Evolutionary conservation across 2,797 vertebrate species (phyloP).

Genomic region (Rousettus madagascariensis): DNA sequence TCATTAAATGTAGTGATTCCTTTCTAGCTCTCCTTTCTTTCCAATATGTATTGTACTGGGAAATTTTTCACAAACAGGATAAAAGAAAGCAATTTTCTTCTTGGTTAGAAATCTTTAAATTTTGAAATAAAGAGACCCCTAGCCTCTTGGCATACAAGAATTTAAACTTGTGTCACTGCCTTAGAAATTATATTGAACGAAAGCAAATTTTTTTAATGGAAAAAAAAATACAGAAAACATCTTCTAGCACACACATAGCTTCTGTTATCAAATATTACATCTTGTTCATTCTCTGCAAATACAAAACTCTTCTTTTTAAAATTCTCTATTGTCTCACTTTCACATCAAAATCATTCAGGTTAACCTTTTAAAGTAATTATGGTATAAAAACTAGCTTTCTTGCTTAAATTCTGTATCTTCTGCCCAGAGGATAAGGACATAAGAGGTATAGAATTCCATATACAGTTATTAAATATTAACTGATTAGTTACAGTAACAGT

Average conservation of each 20-base stretch:
- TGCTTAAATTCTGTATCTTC: not conserved
- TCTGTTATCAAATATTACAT: conserved; percentile 14
- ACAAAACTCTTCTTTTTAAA: not conserved
- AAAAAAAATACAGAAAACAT: not conserved
- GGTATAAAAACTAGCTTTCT: not conserved
- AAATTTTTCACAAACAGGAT: conserved; percentile 12
- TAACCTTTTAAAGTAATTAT: not conserved
- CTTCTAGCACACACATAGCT: not conserved
- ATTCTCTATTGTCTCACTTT: not conserved
- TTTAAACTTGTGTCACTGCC: conserved; percentile 15
- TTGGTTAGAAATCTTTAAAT: not conserved
- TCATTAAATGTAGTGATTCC: not conserved
- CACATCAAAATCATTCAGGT: conserved; percentile 18
- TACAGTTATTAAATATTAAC: not conserved
- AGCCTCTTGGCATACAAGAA: not conserved
- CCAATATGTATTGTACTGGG: not conserved
- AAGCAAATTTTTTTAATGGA: not conserved
- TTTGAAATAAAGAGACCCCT: not conserved
- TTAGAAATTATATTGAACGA: conserved; percentile 33
- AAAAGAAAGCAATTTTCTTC: not conserved
- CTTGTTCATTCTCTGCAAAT: not conserved
- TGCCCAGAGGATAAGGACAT: not conserved
- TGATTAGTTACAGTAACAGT: not conserved
- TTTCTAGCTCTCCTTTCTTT: conserved; percentile 29
- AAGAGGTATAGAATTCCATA: not conserved